These are phyloP conservation scores for Pheucticus melanocephalus DNA, from an alignment of 2,113 vertebrate species.

Conservation along the genomic window DNA sequence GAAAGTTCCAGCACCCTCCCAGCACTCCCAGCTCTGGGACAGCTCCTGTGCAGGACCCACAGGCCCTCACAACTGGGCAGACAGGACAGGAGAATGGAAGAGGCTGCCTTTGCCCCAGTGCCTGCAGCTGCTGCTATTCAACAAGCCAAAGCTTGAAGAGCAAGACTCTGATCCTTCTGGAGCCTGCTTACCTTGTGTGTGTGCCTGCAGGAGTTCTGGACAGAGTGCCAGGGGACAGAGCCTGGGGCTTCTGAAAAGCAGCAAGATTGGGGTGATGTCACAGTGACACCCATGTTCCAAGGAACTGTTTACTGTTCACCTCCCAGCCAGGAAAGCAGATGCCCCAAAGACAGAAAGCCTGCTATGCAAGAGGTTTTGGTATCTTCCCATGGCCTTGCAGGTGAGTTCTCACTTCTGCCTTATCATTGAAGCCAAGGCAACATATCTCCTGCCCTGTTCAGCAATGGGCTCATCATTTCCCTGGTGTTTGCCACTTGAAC, in stretches of 20 bases:
- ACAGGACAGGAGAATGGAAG: fast-evolving
- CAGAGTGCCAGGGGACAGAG: not conserved
- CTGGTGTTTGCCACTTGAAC: not conserved
- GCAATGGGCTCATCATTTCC: not conserved
- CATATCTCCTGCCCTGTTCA: not conserved
- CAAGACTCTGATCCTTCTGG: not conserved
- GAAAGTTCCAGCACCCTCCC: too few species aligned
- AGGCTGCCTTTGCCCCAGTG: not conserved
- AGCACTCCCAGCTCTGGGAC: fast-evolving
- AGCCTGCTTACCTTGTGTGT: fast-evolving
- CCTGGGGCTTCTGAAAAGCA: not conserved
- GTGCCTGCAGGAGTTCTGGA: not conserved
- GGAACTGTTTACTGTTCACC: not conserved
- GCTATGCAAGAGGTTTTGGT: not conserved
- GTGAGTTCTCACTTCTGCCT: not conserved
- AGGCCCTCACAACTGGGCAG: not conserved
- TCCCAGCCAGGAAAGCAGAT: not conserved
- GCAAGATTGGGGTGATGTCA: not conserved
- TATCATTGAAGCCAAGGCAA: not conserved
- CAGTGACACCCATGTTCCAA: not conserved
- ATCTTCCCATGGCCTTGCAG: not conserved
- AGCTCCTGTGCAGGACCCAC: fast-evolving
- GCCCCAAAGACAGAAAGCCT: not conserved
- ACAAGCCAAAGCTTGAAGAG: not conserved
- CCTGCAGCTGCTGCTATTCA: not conserved